phyloP scores from a whole-genome alignment of 1,140 invertebrate species.

The Bombus soroeensis region DNA sequence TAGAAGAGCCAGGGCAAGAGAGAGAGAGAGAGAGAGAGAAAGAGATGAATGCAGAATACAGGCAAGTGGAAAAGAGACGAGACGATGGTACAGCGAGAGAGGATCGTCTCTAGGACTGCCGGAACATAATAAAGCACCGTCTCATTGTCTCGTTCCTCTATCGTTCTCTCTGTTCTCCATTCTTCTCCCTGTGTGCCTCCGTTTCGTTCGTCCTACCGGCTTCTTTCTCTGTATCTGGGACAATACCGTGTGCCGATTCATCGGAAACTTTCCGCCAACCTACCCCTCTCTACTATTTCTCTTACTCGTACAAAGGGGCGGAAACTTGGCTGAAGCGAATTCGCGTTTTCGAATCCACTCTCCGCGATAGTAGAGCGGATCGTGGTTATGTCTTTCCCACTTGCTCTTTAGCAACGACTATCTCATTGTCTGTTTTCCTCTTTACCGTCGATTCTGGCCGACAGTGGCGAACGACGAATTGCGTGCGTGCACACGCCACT shows the following conservation, averaged over 20 bases:
- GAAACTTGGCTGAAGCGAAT: constrained; percentile 37
- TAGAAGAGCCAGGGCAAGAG: background rate
- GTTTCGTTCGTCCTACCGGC: constrained; percentile 31
- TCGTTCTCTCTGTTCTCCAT: constrained; percentile 2
- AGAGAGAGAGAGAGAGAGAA: background rate
- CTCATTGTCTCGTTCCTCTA: constrained; percentile 56
- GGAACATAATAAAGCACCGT: constrained; percentile 60
- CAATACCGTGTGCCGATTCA: constrained; percentile 56
- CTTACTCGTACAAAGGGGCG: constrained; percentile 28
- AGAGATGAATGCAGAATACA: too few species aligned
- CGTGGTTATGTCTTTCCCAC: background rate
- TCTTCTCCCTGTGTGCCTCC: background rate
- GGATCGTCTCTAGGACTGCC: constrained; percentile 42
- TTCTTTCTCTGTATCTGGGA: constrained; percentile 51
- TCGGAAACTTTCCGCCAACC: constrained; percentile 38
- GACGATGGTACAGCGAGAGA: background rate
- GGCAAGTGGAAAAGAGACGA: too few species aligned
- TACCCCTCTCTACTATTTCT: background rate
- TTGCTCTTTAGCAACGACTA: background rate
- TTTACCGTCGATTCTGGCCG: too few species aligned
- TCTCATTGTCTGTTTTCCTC: background rate
- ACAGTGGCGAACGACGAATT: constrained; percentile 5
- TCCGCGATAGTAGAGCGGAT: background rate
- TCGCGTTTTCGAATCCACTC: constrained; percentile 45
- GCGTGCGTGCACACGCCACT: constrained; percentile 7